Evolutionary conservation across 2,888 invertebrate genomes (phyloP).

Genomic region (Podotricha telesiphe): DNA sequence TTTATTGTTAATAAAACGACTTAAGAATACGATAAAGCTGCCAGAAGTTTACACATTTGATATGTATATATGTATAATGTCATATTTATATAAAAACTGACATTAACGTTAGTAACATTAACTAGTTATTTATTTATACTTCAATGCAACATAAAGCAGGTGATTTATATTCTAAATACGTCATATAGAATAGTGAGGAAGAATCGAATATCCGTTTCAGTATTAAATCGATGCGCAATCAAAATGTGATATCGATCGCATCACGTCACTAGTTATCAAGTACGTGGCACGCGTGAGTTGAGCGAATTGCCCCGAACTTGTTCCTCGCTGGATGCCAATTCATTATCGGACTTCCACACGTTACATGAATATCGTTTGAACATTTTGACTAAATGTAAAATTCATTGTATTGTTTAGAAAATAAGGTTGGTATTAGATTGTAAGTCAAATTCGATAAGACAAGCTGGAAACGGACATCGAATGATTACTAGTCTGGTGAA

Average conservation of each 20-base stretch:
- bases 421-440: constrained; percentile 54
- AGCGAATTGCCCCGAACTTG: constrained; percentile 72
- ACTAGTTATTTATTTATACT: background rate
- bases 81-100: constrained; percentile 5
- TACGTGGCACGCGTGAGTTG: constrained; percentile 58
- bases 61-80: background rate
- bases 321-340: constrained; percentile 74
- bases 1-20: background rate
- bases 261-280: constrained; percentile 53
- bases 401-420: constrained; percentile 29
- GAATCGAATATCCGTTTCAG: constrained; percentile 27
- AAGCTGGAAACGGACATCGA: constrained; percentile 74
- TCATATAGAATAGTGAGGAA: constrained; percentile 13
- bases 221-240: constrained; percentile 40
- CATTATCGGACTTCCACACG: constrained; percentile 77
- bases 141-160: constrained; percentile 1
- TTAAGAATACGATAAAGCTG: background rate
- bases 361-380: constrained; percentile 65
- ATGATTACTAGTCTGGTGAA: constrained; percentile 79
- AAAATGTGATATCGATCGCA: constrained; percentile 43
- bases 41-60: background rate
- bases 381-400: constrained; percentile 37
- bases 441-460: constrained; percentile 61
- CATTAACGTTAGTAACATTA: background rate
- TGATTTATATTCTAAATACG: constrained; percentile 36